Percentiles rank a stretch among this genome's conserved stretches.
Evolutionary conservation across 2,888 invertebrate species (phyloP).

Genomic region (Ischnus inquisitorius): DNA sequence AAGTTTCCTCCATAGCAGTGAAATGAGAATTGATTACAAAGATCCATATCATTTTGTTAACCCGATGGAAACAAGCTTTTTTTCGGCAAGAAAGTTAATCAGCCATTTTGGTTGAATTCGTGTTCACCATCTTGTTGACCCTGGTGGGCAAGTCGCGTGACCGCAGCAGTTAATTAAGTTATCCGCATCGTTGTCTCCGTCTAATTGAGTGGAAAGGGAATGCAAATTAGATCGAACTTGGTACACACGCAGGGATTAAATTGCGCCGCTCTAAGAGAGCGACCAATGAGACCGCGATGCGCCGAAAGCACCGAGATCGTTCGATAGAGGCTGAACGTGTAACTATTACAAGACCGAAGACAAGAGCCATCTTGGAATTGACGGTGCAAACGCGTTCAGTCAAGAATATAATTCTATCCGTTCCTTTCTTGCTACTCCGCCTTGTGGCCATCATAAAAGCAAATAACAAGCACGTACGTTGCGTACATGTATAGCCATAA

Average conservation of each 20-base stretch:
- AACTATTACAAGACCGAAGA: constrained; percentile 18
- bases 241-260: constrained; percentile 30
- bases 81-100: background rate
- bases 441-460: constrained; percentile 56
- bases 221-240: constrained; percentile 33
- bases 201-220: constrained; percentile 48
- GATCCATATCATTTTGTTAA: background rate
- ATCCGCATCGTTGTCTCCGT: constrained; percentile 11
- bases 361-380: constrained; percentile 43
- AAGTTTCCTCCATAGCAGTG: background rate
- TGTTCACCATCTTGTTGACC: constrained; percentile 16
- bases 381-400: constrained; percentile 16
- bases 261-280: background rate
- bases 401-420: constrained; percentile 41
- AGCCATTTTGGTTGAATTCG: constrained; percentile 11
- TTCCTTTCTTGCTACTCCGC: constrained; percentile 17
- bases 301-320: constrained; percentile 4
- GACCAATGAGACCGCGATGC: constrained; percentile 1
- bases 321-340: constrained; percentile 40
- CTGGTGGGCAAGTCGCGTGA: constrained; percentile 39
- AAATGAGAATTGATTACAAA: background rate
- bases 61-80: background rate
- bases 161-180: constrained; percentile 50
- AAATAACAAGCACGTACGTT: constrained; percentile 56
- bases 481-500: constrained; percentile 47